A percentile compares a stretch with the other conserved stretches of the same genome.
These are phyloP conservation scores for Mythimna pallens DNA, from an alignment of 2,888 invertebrate species.

Conservation along the genomic window DNA sequence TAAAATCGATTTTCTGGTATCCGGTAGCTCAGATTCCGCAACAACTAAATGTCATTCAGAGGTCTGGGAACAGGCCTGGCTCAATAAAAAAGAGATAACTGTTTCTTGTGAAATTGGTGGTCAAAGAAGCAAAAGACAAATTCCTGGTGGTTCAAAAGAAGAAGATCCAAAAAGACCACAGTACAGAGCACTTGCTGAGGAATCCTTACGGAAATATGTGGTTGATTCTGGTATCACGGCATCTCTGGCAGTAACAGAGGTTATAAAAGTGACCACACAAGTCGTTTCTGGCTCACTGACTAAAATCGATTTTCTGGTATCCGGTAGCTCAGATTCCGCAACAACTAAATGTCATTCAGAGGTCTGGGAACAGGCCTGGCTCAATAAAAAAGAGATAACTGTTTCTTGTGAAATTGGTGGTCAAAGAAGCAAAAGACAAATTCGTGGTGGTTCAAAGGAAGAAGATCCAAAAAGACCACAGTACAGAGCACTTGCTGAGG, in stretches of 20 bases:
- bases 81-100: constrained; percentile 49
- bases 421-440: constrained; percentile 40
- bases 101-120: constrained; percentile 43
- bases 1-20: constrained; percentile 57
- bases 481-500: constrained; percentile 34
- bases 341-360: constrained; percentile 52
- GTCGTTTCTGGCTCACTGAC: constrained; percentile 65
- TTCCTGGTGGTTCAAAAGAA: not conserved
- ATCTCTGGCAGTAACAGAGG: constrained; percentile 36
- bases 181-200: constrained; percentile 34
- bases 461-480: constrained; percentile 1
- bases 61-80: constrained; percentile 60
- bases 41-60: constrained; percentile 46
- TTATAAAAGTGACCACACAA: constrained; percentile 65
- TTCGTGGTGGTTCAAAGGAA: not conserved
- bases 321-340: not conserved
- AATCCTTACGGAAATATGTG: constrained; percentile 31
- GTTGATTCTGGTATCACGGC: constrained; percentile 14
- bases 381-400: constrained; percentile 57
- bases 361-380: constrained; percentile 59
- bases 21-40: not conserved
- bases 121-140: constrained; percentile 5
- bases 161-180: not conserved
- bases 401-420: constrained; percentile 55
- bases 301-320: constrained; percentile 56